Evolutionary conservation across 1,140 invertebrate species (phyloP).

Genomic region (Microplitis mediator): DNA sequence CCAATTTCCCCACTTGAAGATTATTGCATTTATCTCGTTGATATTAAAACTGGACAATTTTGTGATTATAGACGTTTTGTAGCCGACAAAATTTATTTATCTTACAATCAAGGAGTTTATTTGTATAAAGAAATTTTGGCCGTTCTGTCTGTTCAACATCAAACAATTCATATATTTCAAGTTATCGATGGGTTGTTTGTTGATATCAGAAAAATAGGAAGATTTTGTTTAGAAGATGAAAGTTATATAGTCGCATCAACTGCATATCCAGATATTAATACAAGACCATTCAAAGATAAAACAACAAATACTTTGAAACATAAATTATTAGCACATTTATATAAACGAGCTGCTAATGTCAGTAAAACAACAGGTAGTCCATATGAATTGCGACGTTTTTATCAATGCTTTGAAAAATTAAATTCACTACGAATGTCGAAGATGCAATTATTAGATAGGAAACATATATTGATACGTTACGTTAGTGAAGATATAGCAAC

Average conservation of each 20-base stretch:
- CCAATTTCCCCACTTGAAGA: conserved; percentile 86
- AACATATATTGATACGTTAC: conserved; percentile 92
- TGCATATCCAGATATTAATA: conserved; percentile 55
- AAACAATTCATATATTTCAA: conserved; percentile 94
- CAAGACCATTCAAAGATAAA: conserved; percentile 75
- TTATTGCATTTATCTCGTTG: conserved; percentile 90
- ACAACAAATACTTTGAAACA: conserved; percentile 89
- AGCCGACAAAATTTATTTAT: conserved; percentile 92
- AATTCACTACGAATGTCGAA: conserved; percentile 91
- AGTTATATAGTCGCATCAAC: conserved; percentile 68
- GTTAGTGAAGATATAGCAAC: conserved; percentile 90
- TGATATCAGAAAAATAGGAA: conserved; percentile 81
- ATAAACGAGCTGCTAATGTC: conserved; percentile 73
- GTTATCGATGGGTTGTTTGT: conserved; percentile 84
- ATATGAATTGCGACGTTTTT: conserved; percentile 80
- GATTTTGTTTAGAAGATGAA: conserved; percentile 93
- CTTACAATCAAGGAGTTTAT: conserved; percentile 86
- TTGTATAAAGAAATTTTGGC: conserved; percentile 86
- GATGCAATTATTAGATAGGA: conserved; percentile 93
- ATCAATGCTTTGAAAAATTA: conserved; percentile 76
- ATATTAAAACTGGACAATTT: conserved; percentile 78
- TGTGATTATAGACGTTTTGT: conserved; percentile 85
- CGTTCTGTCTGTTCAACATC: conserved; percentile 92
- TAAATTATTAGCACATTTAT: conserved; percentile 83
- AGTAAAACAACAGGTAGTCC: conserved; percentile 68